Evolutionary conservation across 2,113 vertebrate species (phyloP).

Genomic region (Barbus barbus): DNA sequence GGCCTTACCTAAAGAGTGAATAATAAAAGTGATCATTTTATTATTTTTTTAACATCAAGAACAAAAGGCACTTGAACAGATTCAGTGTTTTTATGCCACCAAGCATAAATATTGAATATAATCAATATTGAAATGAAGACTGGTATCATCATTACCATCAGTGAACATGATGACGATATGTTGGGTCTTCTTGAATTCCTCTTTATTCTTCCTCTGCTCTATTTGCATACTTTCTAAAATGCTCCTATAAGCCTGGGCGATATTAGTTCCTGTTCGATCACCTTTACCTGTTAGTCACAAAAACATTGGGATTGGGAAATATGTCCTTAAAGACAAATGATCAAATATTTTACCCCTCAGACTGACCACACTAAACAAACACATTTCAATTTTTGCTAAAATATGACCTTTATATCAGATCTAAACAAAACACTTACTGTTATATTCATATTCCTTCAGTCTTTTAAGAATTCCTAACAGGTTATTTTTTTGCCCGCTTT

Average conservation of each 20-base stretch:
- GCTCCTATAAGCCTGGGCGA: slow-evolving; percentile 55
- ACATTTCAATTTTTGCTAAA: not conserved
- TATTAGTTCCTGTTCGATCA: slow-evolving; percentile 67
- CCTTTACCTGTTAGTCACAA: slow-evolving; percentile 42
- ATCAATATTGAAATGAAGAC: not conserved
- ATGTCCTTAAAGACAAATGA: not conserved
- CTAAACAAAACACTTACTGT: slow-evolving; percentile 56
- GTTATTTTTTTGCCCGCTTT: rapidly evolving
- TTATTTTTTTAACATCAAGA: not conserved
- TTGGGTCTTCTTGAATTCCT: slow-evolving; percentile 57
- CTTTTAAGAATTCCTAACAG: rapidly evolving
- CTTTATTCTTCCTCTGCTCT: slow-evolving; percentile 31
- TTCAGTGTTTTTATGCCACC: not conserved
- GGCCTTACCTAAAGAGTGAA: slow-evolving; percentile 61
- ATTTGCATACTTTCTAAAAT: slow-evolving; percentile 60
- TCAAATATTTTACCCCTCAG: not conserved
- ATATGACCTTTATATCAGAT: not conserved
- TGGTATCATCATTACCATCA: slow-evolving; percentile 67
- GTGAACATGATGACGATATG: slow-evolving; percentile 74
- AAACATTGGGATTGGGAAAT: slow-evolving; percentile 5
- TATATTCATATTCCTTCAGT: slow-evolving; percentile 33
- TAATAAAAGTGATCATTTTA: not conserved
- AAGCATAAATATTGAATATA: not conserved
- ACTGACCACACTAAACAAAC: not conserved
- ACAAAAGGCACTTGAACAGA: not conserved